Base-by-base conservation (phyloP, 2,113 vertebrate genomes). In the Pheucticus melanocephalus region DNA sequence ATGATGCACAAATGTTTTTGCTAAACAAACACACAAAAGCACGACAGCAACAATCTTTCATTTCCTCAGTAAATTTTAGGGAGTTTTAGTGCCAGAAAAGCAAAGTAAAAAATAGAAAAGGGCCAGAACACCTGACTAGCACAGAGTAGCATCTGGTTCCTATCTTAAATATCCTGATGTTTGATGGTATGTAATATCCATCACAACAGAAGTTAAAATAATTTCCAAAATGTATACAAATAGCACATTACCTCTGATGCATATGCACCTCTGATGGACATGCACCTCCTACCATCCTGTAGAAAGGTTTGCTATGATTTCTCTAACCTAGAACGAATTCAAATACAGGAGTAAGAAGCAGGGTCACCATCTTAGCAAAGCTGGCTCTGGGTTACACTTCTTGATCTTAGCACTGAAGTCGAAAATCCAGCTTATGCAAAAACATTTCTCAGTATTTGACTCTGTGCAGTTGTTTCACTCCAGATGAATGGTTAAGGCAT, bases 11-110 rank as follows among this genome's bases (percentile, higher is more conserved):
- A 64, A 30, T 65, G 7, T 53, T 91, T 86, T 78, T 65, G 45
- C 77, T 92, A 51, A 75, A 48, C 37, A 72, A 93, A 84, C 39
- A 78, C 25, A 70, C 23, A 82, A 82, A 84, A 86, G 22, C 56
- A 60, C 0, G 0, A 64, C 44, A 79, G 50, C 51, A 88, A 51
- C n/a, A 71, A 56, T 53, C n/a, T 60, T 75, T 75, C 59, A 45
- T 72, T 89, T 91, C 91, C 84, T 82, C 28, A 3, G 19, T 42
- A 35, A 72, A 30, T 82, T 47, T 88, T 40, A 82, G 40, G 24
- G 27, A 63, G 30, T 83, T 83, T 25, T 28, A 68, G n/a, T 72
- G 77, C 50, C 86, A 81, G 31, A 82, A 84, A 82, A 84, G 31
- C 33, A 42, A 92, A 82, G 30, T 10, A 48, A 64, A 77, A 78